phyloP scores from a whole-genome alignment of 1,140 invertebrate species.

The Aradophagus sp. region DNA sequence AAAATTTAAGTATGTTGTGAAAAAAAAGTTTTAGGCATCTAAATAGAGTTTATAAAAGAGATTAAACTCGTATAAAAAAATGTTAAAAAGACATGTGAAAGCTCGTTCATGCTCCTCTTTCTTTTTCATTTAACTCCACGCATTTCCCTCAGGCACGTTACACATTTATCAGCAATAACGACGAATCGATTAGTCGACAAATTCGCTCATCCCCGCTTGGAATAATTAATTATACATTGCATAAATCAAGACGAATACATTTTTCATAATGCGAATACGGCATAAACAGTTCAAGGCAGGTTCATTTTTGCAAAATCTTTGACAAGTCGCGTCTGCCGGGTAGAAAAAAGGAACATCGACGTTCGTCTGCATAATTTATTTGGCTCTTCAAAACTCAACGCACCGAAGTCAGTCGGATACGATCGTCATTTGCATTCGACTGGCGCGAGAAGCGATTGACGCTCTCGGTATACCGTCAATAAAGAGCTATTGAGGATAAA shows the following conservation, averaged over 20 bases:
- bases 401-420: constrained; percentile 36
- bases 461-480: constrained; percentile 49
- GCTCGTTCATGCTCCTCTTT: too few relatives aligned
- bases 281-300: constrained; percentile 27
- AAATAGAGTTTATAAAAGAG: too few relatives aligned
- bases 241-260: constrained; percentile 43
- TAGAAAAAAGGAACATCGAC: constrained; percentile 34
- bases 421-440: constrained; percentile 56
- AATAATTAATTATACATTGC: constrained; percentile 48
- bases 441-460: constrained; percentile 52
- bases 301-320: constrained; percentile 39
- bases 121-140: too few relatives aligned
- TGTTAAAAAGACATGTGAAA: too few relatives aligned
- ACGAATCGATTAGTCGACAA: constrained; percentile 36
- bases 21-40: too few relatives aligned
- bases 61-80: too few relatives aligned
- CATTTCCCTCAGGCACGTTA: neutral
- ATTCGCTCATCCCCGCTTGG: constrained; percentile 25
- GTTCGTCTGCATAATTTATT: constrained; percentile 54
- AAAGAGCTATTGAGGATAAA: constrained; percentile 57
- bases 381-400: constrained; percentile 30
- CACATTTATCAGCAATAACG: too few relatives aligned
- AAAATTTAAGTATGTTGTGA: too few relatives aligned
- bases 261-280: constrained; percentile 19
- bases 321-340: constrained; percentile 24